Conservation (phyloP, 2,113 vertebrate species). For the Chloroceryle aenea region DNA sequence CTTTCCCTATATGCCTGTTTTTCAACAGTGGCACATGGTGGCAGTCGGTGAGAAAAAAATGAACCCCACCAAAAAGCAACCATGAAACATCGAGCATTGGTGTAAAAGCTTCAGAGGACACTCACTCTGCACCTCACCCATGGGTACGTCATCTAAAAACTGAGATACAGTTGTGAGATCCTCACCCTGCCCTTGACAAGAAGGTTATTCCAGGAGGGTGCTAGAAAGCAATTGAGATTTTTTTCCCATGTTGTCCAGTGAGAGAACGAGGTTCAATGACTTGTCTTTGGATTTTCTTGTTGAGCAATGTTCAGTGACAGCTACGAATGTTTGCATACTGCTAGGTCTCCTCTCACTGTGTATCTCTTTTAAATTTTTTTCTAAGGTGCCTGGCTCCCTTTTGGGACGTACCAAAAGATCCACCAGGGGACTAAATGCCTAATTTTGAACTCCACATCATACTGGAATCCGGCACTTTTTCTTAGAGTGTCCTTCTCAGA, state of each 20-base stretch:
- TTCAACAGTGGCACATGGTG: not conserved
- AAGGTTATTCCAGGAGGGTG: not conserved
- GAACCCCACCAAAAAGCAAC: not conserved
- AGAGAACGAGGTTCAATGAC: not conserved
- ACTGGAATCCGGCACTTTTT: not conserved
- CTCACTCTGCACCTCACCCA: not conserved
- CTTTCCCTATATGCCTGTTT: not conserved
- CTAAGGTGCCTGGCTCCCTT: not conserved
- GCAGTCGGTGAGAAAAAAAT: not conserved
- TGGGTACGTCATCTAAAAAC: not conserved
- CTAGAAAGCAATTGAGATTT: accelerated
- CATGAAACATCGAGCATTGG: accelerated
- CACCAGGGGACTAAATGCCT: not conserved
- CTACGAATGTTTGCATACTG: not conserved
- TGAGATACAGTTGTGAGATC: not conserved
- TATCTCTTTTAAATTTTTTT: not conserved
- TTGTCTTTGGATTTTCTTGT: not conserved
- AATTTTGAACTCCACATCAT: not conserved
- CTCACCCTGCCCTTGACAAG: not conserved
- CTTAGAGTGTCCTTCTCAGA: not conserved
- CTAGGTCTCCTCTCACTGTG: not conserved
- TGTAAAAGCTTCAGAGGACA: not conserved
- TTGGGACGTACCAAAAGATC: not conserved
- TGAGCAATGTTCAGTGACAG: not conserved
- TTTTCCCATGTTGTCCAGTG: not conserved